These are phyloP conservation scores for Andrena flavipes DNA, from an alignment of 2,888 invertebrate genomes.

Conservation along the genomic window DNA sequence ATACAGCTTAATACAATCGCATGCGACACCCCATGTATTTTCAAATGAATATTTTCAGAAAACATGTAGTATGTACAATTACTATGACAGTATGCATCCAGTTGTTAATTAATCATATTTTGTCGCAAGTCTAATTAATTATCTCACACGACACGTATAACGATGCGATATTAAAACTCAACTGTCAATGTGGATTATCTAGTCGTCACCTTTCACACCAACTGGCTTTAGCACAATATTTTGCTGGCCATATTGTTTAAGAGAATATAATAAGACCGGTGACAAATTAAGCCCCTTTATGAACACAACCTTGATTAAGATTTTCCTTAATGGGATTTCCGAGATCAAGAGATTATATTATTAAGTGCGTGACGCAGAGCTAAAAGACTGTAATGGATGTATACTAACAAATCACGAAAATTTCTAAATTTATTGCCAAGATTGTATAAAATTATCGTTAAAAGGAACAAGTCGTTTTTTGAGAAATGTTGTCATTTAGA, in stretches of 20 bases:
- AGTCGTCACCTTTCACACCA: not conserved
- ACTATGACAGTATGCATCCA: too few species aligned
- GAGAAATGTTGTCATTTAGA: not conserved
- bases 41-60: too few species aligned
- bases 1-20: too few species aligned
- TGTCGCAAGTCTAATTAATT: too few species aligned
- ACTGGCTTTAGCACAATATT: not conserved
- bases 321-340: not conserved
- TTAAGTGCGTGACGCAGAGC: not conserved
- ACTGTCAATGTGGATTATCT: not conserved
- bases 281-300: conserved; percentile 3
- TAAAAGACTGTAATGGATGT: not conserved
- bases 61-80: too few species aligned
- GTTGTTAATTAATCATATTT: too few species aligned
- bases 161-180: not conserved
- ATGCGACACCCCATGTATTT: too few species aligned
- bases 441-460: not conserved
- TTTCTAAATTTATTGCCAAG: not conserved
- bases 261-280: not conserved
- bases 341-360: conserved; percentile 13
- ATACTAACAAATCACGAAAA: not conserved
- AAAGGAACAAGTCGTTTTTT: not conserved
- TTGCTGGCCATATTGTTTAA: not conserved
- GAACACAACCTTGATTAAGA: not conserved
- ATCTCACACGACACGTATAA: not conserved